Evolutionary conservation across 2,888 invertebrate genomes (phyloP).

Genomic region (Aethes cnicana): DNA sequence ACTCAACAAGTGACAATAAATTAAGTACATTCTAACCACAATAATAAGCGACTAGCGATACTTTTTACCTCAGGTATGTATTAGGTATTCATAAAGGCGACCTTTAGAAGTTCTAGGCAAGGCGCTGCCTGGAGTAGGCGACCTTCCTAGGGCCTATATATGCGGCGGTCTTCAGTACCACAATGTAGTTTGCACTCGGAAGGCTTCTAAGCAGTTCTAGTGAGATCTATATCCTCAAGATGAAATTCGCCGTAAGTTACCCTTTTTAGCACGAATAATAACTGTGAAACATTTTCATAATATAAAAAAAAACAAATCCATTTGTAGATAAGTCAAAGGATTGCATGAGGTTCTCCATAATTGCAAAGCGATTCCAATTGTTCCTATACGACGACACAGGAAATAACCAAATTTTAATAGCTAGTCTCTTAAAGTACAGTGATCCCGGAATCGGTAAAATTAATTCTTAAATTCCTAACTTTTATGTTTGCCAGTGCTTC

Average conservation of each 20-base stretch:
- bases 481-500: too few species aligned
- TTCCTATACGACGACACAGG: too few species aligned
- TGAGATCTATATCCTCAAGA: slow-evolving; percentile 64
- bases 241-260: slow-evolving; percentile 75
- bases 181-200: slow-evolving; percentile 72
- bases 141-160: slow-evolving; percentile 73
- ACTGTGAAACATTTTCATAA: too few species aligned
- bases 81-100: slow-evolving; percentile 66
- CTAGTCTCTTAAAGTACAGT: too few species aligned
- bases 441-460: too few species aligned
- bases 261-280: too few species aligned
- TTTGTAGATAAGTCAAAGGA: too few species aligned
- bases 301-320: too few species aligned
- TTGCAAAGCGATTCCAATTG: too few species aligned
- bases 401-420: too few species aligned
- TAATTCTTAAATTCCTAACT: too few species aligned
- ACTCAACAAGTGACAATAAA: background rate
- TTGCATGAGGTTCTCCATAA: too few species aligned
- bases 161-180: slow-evolving; percentile 56
- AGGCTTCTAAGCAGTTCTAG: slow-evolving; percentile 75
- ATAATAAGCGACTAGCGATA: slow-evolving; percentile 11
- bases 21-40: background rate
- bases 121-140: slow-evolving; percentile 46
- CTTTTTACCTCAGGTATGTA: slow-evolving; percentile 63
- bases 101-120: slow-evolving; percentile 60